Percentiles rank a stretch among this genome's conserved stretches.
phyloP scores from a whole-genome alignment of 2,113 vertebrate genomes.

The Petromus typicus region DNA sequence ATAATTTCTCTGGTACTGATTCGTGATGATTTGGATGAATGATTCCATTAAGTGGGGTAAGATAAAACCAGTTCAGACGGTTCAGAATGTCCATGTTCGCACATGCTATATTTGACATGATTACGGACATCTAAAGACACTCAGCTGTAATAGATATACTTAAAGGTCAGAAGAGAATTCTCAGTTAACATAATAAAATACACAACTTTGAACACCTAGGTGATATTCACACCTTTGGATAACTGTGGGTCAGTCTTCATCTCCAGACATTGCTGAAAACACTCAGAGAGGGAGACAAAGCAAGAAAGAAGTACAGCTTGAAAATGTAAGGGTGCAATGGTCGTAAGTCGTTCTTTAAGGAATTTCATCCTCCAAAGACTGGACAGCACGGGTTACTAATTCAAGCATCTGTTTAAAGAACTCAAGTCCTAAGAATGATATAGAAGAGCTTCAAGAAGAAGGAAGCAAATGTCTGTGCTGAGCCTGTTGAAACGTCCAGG shows the following conservation, averaged over 20 bases:
- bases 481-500: background rate
- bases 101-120: background rate
- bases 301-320: background rate
- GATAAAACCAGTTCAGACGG: background rate
- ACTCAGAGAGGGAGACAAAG: background rate
- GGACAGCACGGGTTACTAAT: background rate
- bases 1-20: background rate
- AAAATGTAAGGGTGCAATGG: background rate
- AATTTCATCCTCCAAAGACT: background rate
- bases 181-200: background rate
- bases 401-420: background rate
- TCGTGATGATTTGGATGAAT: background rate
- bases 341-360: background rate
- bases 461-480: background rate
- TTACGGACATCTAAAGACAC: background rate
- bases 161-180: background rate
- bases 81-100: background rate
- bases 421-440: background rate
- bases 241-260: background rate
- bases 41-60: background rate
- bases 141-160: background rate
- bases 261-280: background rate
- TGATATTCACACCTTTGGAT: background rate
- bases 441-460: background rate
- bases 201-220: background rate